Percentiles rank a stretch among this genome's conserved stretches.
phyloP scores from a whole-genome alignment of 2,113 vertebrate species.

The Triplophysa tibetana region DNA sequence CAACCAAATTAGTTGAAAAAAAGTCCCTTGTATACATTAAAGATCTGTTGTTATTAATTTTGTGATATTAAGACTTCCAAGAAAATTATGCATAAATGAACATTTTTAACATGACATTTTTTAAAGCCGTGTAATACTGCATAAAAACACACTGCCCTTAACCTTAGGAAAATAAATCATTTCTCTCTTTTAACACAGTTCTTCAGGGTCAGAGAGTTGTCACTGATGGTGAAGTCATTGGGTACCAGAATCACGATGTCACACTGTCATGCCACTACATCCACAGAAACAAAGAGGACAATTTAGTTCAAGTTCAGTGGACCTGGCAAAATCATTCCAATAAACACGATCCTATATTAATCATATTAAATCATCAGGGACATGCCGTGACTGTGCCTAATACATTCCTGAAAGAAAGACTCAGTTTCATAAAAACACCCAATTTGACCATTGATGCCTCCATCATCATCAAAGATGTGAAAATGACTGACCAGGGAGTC shows the following conservation, averaged over 20 bases:
- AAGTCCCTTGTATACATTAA: too few relatives aligned
- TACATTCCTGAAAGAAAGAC: not conserved
- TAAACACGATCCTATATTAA: not conserved
- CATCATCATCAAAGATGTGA: slow-evolving; percentile 62
- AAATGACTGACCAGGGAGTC: slow-evolving; percentile 65
- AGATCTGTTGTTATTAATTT: too few relatives aligned
- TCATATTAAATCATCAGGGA: not conserved
- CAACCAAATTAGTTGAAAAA: too few relatives aligned
- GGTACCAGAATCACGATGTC: not conserved
- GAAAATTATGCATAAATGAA: too few relatives aligned
- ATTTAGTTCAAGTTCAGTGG: not conserved
- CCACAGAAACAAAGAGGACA: not conserved
- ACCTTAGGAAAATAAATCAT: not conserved
- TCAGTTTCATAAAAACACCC: not conserved
- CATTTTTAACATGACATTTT: too few relatives aligned
- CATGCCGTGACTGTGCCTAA: not conserved
- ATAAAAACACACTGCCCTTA: too few relatives aligned
- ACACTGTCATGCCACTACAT: not conserved
- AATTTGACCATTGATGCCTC: slow-evolving; percentile 59
- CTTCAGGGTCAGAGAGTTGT: not conserved
- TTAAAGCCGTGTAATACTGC: too few relatives aligned
- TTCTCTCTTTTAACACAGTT: not conserved
- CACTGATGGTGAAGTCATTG: not conserved
- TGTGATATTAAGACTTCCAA: too few relatives aligned
- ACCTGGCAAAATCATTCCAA: not conserved